phyloP scores from a whole-genome alignment of 2,113 vertebrate genomes.

The Esox niger region DNA sequence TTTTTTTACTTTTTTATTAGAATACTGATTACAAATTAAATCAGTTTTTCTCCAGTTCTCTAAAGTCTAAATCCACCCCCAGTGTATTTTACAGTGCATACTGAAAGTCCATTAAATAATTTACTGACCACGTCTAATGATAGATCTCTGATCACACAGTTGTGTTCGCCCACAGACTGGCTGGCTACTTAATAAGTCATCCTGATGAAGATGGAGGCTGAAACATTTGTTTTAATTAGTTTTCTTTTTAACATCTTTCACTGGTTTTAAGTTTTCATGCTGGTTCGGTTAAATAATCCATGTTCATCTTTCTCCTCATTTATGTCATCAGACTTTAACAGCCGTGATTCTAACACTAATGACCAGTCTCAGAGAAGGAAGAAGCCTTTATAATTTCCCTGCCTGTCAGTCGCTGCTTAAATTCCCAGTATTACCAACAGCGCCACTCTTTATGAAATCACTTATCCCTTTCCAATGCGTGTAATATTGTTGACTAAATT shows the following conservation, averaged over 20 bases:
- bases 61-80: slow-evolving; percentile 17
- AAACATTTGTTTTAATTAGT: slow-evolving; percentile 66
- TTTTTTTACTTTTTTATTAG: not conserved
- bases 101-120: slow-evolving; percentile 40
- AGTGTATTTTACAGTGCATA: slow-evolving; percentile 35
- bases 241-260: slow-evolving; percentile 52
- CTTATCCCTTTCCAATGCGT: not conserved
- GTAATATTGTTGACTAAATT: not conserved
- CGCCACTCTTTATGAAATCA: not conserved
- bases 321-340: slow-evolving; percentile 57
- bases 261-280: slow-evolving; percentile 58
- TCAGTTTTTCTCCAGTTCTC: not conserved
- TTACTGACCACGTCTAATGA: slow-evolving; percentile 47
- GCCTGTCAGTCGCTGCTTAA: not conserved
- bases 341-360: slow-evolving; percentile 32
- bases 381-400: not conserved
- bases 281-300: slow-evolving; percentile 59
- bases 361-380: slow-evolving; percentile 21
- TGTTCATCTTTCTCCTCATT: slow-evolving; percentile 53
- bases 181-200: slow-evolving; percentile 58
- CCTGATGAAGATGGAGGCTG: slow-evolving; percentile 37
- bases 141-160: slow-evolving; percentile 5
- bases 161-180: not conserved
- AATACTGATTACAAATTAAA: not conserved
- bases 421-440: not conserved